These are phyloP conservation scores for Agonopterix alstromeriana DNA, from an alignment of 2,888 invertebrate species.

Conservation along the genomic window DNA sequence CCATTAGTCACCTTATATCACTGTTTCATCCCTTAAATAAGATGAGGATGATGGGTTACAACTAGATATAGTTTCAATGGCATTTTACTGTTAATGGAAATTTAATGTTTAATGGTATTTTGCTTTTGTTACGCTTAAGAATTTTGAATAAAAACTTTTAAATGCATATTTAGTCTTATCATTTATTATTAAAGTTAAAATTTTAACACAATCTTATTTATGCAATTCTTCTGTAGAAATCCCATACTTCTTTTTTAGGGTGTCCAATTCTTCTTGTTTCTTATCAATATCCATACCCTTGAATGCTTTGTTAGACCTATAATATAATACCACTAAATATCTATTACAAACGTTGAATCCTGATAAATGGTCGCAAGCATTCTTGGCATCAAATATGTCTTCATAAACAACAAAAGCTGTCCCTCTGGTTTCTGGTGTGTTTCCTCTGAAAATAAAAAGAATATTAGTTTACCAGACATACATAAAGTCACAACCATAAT, in stretches of 20 bases:
- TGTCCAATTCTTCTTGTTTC: conserved; percentile 96
- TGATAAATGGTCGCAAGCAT: conserved; percentile 99
- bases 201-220: conserved; percentile 37
- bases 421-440: conserved; percentile 97
- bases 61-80: too few species aligned
- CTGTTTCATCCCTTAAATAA: too few species aligned
- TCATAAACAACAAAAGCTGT: conserved; percentile 99
- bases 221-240: conserved; percentile 77
- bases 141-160: background rate
- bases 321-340: conserved; percentile 98
- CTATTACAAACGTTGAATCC: conserved; percentile 99
- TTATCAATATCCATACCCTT: conserved; percentile 97
- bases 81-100: too few species aligned
- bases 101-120: too few species aligned
- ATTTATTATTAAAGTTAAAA: background rate
- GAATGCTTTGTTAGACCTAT: conserved; percentile 97
- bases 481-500: too few species aligned
- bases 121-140: too few species aligned
- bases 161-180: background rate
- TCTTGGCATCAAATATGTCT: conserved; percentile 99
- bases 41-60: too few species aligned
- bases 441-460: conserved; percentile 81
- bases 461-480: background rate
- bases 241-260: conserved; percentile 96
- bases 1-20: too few species aligned